These are phyloP conservation scores for Sarcophaga rosellei DNA, from an alignment of 2,888 invertebrate genomes.

Conservation along the genomic window DNA sequence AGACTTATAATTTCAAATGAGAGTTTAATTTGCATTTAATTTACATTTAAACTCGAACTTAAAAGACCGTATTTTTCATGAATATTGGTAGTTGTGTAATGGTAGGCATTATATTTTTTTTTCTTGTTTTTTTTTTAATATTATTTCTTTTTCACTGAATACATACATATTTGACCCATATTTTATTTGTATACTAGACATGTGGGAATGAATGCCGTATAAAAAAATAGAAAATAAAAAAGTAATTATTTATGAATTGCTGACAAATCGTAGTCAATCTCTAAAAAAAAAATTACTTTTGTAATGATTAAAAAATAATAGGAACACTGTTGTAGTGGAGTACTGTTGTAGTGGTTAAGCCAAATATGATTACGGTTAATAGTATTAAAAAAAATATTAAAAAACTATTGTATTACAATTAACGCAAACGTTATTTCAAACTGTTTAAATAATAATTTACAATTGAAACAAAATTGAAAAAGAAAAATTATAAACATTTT, in stretches of 20 bases:
- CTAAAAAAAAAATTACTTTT: slow-evolving; percentile 23
- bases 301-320: slow-evolving; percentile 13
- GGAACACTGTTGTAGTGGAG: slow-evolving; percentile 14
- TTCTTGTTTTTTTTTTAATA: not conserved
- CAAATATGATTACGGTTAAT: slow-evolving; percentile 14
- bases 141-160: not conserved
- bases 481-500: not conserved
- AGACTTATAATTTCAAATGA: too few relatives aligned
- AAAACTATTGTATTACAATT: slow-evolving; percentile 14
- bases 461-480: slow-evolving; percentile 17
- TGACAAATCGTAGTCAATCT: not conserved
- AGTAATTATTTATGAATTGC: slow-evolving; percentile 20
- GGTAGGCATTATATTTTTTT: slow-evolving; percentile 20
- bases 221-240: slow-evolving; percentile 40
- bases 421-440: slow-evolving; percentile 1
- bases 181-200: slow-evolving; percentile 16
- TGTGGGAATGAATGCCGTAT: not conserved
- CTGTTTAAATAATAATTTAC: not conserved
- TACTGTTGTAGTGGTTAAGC: not conserved
- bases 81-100: slow-evolving; percentile 1
- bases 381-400: not conserved
- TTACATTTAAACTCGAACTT: too few relatives aligned
- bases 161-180: slow-evolving; percentile 57
- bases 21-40: too few relatives aligned
- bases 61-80: not conserved